A percentile compares a stretch with the other conserved stretches of the same genome.
phyloP scores from a whole-genome alignment of 2,888 invertebrate genomes.

The Aporophyla nigra region DNA sequence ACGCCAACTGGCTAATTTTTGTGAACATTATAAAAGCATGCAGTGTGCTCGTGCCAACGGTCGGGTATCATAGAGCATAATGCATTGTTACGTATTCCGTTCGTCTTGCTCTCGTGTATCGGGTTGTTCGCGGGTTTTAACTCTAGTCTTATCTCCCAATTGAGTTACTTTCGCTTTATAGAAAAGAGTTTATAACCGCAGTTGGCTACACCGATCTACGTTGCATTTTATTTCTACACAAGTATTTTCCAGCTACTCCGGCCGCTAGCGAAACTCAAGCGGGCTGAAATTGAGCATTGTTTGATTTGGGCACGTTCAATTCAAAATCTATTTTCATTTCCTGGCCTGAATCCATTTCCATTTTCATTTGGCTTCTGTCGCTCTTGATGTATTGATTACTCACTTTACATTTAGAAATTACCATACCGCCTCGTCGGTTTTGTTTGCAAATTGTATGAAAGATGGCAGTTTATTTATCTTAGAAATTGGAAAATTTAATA shows the following conservation, averaged over 20 bases:
- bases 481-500: slow-evolving; percentile 41
- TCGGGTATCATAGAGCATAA: slow-evolving; percentile 23
- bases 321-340: slow-evolving; percentile 76
- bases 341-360: slow-evolving; percentile 73
- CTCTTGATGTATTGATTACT: slow-evolving; percentile 74
- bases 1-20: background rate
- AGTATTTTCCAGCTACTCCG: slow-evolving; percentile 58
- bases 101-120: slow-evolving; percentile 30
- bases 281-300: slow-evolving; percentile 67
- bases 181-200: slow-evolving; percentile 56
- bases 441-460: slow-evolving; percentile 62
- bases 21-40: slow-evolving; percentile 18
- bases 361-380: slow-evolving; percentile 73
- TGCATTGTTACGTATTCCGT: slow-evolving; percentile 25
- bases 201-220: slow-evolving; percentile 30
- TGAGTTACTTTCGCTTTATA: slow-evolving; percentile 45
- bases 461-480: slow-evolving; percentile 57
- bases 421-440: slow-evolving; percentile 55
- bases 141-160: slow-evolving; percentile 51
- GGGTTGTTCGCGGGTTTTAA: slow-evolving; percentile 36
- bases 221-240: slow-evolving; percentile 65
- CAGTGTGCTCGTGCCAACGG: background rate
- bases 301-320: slow-evolving; percentile 74
- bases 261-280: slow-evolving; percentile 46
- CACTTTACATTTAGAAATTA: slow-evolving; percentile 72